Base-by-base conservation (phyloP, 2,888 invertebrate species). In the Drosophila borealis region DNA sequence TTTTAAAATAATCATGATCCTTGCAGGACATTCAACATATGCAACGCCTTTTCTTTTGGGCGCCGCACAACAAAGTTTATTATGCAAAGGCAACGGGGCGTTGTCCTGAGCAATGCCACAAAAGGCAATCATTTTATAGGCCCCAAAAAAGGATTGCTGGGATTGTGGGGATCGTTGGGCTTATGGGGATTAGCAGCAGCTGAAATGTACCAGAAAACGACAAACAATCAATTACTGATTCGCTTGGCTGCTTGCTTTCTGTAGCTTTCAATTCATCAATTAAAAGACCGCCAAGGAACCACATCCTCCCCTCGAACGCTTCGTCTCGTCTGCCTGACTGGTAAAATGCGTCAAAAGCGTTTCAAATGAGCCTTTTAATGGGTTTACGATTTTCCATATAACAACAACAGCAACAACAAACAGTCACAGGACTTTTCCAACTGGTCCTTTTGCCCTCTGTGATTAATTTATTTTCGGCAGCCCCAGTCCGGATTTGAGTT, bases 301-400 rank as follows among this genome's bases (percentile, higher is more conserved):
- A 65, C 54, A 10, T 10, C 10, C 10, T 1, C 3, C 44, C 17
- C n/a, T 17, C n/a, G 21, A 0, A 21, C 14, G 14, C n/a, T 2
- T 36, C 39, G 11, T 21, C 21, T 42, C 37, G 44, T 11, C 53
- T 37, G 57, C 39, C 21, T n/a, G 37, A 8, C 33, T 17, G 17
- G 17, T 50, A 51, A 73, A 73, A 72, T 65, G 88, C 86, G 77
- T 81, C 86, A 72, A 88, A 84, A 88, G 88, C 89, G 70, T 61
- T 79, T 69, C 67, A 85, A 84, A 84, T 84, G 88, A 85, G 86
- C 86, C 84, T 85, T 88, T 85, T 82, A 85, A 89, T 84, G 83
- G 83, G 70, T 80, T 82, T 74, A 76, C 88, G 76, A 89, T 81
- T 84, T 70, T 56, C 65, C 51, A 59, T 68, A 66, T 70, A 75